Evolutionary conservation across 2,113 vertebrate species (phyloP).

Genomic region (Siniperca chuatsi): DNA sequence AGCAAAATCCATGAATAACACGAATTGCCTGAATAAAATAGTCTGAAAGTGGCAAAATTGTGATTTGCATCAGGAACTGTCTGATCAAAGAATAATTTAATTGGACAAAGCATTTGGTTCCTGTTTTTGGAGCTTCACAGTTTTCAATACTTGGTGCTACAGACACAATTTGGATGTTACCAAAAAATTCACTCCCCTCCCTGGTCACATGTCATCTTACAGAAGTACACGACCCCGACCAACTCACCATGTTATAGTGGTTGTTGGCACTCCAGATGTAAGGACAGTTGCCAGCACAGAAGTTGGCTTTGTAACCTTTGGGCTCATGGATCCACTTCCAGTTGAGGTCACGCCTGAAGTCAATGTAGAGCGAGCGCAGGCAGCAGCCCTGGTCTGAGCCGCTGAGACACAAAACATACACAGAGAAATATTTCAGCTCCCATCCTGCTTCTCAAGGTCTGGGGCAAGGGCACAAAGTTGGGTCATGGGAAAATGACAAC

Average conservation of each 20-base stretch:
- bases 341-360: conserved; percentile 88
- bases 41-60: too few relatives aligned
- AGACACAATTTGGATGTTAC: too few relatives aligned
- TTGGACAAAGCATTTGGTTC: background rate
- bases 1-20: too few relatives aligned
- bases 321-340: conserved; percentile 91
- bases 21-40: too few relatives aligned
- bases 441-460: conserved; percentile 27
- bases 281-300: conserved; percentile 87
- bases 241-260: conserved; percentile 87
- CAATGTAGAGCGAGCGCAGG: conserved; percentile 87
- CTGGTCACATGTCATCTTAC: background rate
- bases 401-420: conserved; percentile 62
- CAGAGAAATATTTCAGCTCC: conserved; percentile 31
- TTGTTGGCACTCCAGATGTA: conserved; percentile 89
- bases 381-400: conserved; percentile 85
- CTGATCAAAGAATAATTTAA: background rate
- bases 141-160: background rate
- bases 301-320: conserved; percentile 88
- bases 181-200: background rate
- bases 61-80: background rate
- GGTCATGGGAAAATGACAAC: conserved; percentile 73
- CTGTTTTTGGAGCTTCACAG: background rate
- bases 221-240: background rate
- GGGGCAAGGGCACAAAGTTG: conserved; percentile 17